Percentiles rank a stretch among this genome's conserved stretches.
Evolutionary conservation across 2,888 invertebrate species (phyloP).

Genomic region (Eupeodes latifasciatus): DNA sequence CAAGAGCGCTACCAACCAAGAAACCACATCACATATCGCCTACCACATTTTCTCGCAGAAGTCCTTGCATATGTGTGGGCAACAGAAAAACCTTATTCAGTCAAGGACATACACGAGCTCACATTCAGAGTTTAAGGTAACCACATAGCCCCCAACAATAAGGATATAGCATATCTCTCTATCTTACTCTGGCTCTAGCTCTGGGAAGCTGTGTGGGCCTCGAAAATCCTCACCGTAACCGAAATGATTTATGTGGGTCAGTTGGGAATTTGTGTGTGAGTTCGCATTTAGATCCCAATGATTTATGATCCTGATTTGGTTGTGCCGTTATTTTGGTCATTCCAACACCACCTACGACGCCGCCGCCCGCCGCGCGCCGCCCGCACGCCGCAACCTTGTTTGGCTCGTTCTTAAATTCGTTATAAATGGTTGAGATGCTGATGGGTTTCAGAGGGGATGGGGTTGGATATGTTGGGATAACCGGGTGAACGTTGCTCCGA

Average conservation of each 20-base stretch:
- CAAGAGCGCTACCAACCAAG: slow-evolving; percentile 56
- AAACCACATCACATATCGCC: slow-evolving; percentile 50
- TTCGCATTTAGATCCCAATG: slow-evolving; percentile 73
- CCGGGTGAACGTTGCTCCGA: slow-evolving; percentile 11
- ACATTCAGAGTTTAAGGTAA: slow-evolving; percentile 8
- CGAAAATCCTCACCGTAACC: slow-evolving; percentile 63
- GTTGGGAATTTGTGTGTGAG: slow-evolving; percentile 78
- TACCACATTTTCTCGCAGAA: slow-evolving; percentile 24
- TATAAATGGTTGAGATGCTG: slow-evolving; percentile 73
- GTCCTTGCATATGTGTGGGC: slow-evolving; percentile 16
- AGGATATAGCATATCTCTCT: background rate
- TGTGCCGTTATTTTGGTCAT: slow-evolving; percentile 39
- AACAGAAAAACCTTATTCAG: background rate
- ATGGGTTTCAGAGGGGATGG: background rate
- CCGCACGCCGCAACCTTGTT: too few species aligned
- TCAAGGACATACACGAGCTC: slow-evolving; percentile 16
- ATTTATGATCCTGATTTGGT: slow-evolving; percentile 67
- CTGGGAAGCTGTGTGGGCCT: slow-evolving; percentile 23
- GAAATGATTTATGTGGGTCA: slow-evolving; percentile 83
- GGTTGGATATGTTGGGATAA: slow-evolving; percentile 58
- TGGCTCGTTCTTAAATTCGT: slow-evolving; percentile 44
- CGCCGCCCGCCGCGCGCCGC: background rate
- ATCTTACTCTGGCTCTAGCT: background rate
- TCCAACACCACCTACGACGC: slow-evolving; percentile 4
- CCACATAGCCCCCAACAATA: background rate